Conservation (phyloP, 2,888 invertebrate genomes). For the Bhutanitis thaidina region DNA sequence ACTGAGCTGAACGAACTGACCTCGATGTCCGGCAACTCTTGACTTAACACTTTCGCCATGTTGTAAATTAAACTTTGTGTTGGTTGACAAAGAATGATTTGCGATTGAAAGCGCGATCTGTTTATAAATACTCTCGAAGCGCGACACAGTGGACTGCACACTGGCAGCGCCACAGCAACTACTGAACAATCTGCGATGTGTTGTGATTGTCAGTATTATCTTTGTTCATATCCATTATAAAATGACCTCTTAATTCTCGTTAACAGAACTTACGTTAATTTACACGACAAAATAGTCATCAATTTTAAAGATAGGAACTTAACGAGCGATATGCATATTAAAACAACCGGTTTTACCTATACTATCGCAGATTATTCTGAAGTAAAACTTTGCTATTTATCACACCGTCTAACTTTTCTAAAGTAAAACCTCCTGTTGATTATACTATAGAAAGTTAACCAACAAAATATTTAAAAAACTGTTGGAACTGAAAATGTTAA, state of each 20-base stretch:
- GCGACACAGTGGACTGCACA: constrained; percentile 66
- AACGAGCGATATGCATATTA: no score
- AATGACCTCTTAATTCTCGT: constrained; percentile 10
- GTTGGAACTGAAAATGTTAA: no score
- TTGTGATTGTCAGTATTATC: constrained; percentile 9
- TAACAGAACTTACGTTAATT: neutral
- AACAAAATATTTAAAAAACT: no score
- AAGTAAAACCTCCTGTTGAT: no score
- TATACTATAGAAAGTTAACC: no score
- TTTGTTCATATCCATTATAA: constrained; percentile 14
- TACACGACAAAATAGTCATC: no score
- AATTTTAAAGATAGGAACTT: no score
- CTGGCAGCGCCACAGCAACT: constrained; percentile 71
- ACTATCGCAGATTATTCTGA: no score
- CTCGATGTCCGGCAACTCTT: constrained; percentile 90
- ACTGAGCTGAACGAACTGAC: constrained; percentile 63
- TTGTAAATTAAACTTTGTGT: constrained; percentile 28
- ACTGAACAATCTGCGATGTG: constrained; percentile 28
- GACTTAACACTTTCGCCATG: constrained; percentile 81
- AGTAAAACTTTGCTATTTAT: no score
- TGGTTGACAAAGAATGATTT: constrained; percentile 6
- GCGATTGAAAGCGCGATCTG: neutral
- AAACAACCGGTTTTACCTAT: no score
- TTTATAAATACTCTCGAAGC: constrained; percentile 19
- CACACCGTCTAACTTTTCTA: no score